phyloP scores from a whole-genome alignment of 2,888 invertebrate species.

The Callyntrura guangdongensis region DNA sequence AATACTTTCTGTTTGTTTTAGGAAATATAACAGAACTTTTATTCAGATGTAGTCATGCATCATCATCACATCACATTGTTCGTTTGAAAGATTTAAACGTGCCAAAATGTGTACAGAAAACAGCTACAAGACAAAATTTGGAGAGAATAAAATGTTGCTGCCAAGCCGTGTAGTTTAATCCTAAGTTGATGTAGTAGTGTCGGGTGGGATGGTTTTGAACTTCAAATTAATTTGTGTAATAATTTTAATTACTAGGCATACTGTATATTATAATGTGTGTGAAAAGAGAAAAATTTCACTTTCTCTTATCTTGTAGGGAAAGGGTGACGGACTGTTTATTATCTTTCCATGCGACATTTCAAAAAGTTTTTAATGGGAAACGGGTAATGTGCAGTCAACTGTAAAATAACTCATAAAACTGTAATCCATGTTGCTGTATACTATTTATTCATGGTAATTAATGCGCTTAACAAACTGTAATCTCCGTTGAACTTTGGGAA shows the following conservation, averaged over 20 bases:
- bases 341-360: background rate
- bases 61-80: background rate
- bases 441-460: slow-evolving; percentile 34
- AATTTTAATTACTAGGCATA: slow-evolving; percentile 26
- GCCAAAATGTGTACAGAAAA: slow-evolving; percentile 33
- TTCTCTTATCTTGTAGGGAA: background rate
- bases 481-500: background rate
- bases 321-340: slow-evolving; percentile 24
- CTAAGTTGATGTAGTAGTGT: too few relatives aligned
- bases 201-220: background rate
- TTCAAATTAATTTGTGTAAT: background rate
- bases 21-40: background rate
- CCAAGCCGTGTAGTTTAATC: background rate
- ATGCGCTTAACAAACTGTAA: slow-evolving; percentile 24
- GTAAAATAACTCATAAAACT: background rate
- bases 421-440: slow-evolving; percentile 31
- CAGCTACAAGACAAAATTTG: background rate
- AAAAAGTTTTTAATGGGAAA: slow-evolving; percentile 13
- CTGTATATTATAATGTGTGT: too few relatives aligned
- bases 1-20: background rate
- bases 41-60: slow-evolving; percentile 15
- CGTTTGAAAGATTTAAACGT: background rate
- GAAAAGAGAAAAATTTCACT: too few relatives aligned
- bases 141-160: background rate
- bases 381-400: background rate